A percentile compares a stretch with the other conserved stretches of the same genome.
Conservation (phyloP, 2,888 invertebrate genomes). For the Osmoderma eremita region DNA sequence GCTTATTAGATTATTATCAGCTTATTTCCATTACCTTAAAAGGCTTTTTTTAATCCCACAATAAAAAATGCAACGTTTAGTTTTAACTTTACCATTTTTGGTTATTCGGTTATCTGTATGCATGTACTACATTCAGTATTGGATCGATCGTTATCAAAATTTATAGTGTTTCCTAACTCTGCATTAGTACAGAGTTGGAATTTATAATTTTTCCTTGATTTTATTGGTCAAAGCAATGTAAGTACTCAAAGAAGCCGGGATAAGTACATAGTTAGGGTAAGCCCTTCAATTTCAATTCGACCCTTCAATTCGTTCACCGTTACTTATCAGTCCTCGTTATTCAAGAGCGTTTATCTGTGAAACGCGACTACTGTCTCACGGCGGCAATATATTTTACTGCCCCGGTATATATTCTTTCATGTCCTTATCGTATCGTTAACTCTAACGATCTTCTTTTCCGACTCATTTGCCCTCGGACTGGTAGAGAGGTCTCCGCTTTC, state of each 20-base stretch:
- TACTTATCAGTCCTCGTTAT: conserved; percentile 38
- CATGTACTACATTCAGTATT: too few relatives aligned
- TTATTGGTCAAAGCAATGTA: too few relatives aligned
- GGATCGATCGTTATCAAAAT: too few relatives aligned
- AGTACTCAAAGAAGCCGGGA: background rate
- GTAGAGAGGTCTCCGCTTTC: conserved; percentile 35
- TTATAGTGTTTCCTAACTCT: too few relatives aligned
- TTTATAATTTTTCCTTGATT: too few relatives aligned
- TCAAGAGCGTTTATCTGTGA: conserved; percentile 39
- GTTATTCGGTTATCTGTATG: too few relatives aligned
- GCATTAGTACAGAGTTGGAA: too few relatives aligned
- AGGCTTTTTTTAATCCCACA: too few relatives aligned
- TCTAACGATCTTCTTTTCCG: conserved; percentile 60
- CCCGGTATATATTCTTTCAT: conserved; percentile 50
- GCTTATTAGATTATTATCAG: too few relatives aligned
- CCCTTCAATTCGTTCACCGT: conserved; percentile 7
- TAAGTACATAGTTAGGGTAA: conserved; percentile 1
- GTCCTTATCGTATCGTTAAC: conserved; percentile 59
- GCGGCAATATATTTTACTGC: conserved; percentile 33
- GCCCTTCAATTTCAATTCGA: conserved; percentile 37
- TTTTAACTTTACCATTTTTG: too few relatives aligned
- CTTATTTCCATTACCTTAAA: too few relatives aligned
- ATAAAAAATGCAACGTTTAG: too few relatives aligned
- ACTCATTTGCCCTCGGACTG: conserved; percentile 56
- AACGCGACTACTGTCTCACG: conserved; percentile 50